Percentiles rank a stretch among this genome's conserved stretches.
Evolutionary conservation across 2,113 vertebrate species (phyloP).

Genomic region (Mormoops blainvillei): DNA sequence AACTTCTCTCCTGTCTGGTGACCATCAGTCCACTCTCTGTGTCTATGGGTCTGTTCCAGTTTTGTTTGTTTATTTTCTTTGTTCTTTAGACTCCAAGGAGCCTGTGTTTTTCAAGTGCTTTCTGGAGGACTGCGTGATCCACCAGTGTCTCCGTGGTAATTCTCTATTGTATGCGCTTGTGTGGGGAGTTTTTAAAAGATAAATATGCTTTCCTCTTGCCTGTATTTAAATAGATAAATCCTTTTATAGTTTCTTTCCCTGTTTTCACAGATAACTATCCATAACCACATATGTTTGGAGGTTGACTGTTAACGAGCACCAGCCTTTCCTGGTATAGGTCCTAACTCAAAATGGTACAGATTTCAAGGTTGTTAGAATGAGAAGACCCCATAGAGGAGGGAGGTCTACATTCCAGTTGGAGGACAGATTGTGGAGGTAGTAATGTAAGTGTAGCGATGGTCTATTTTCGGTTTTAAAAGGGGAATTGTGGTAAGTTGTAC

Average conservation of each 20-base stretch:
- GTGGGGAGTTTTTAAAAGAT: not conserved
- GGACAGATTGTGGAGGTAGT: not conserved
- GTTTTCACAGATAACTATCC: not conserved
- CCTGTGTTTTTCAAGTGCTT: not conserved
- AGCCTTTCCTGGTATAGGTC: not conserved
- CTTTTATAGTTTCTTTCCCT: too few relatives aligned
- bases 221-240: too few relatives aligned
- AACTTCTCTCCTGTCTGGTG: too few relatives aligned
- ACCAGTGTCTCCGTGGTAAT: not conserved
- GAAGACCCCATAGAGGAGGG: not conserved
- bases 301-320: too few relatives aligned
- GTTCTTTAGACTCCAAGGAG: too few relatives aligned
- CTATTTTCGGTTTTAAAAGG: not conserved
- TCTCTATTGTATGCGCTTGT: not conserved
- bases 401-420: not conserved
- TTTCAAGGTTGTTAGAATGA: not conserved
- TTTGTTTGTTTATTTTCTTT: too few relatives aligned
- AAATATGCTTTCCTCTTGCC: not conserved
- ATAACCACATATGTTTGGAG: not conserved
- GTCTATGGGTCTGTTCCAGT: too few relatives aligned
- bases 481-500: not conserved
- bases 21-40: too few relatives aligned
- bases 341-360: not conserved
- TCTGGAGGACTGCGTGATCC: not conserved
- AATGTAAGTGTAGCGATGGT: not conserved